A percentile compares a stretch with the other conserved stretches of the same genome.
phyloP scores from a whole-genome alignment of 2,888 invertebrate genomes.

The Apomyelois bistriatella region DNA sequence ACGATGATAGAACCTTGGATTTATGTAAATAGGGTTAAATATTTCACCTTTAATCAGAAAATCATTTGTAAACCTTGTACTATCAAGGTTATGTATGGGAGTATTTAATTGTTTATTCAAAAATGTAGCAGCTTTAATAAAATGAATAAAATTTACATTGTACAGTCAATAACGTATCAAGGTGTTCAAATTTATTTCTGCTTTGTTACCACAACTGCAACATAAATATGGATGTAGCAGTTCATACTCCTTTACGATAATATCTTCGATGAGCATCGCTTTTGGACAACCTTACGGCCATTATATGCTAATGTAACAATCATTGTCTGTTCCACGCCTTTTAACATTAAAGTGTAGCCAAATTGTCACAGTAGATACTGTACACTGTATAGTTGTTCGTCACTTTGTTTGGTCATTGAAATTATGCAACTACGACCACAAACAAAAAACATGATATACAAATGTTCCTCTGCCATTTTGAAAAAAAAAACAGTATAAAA shows the following conservation, averaged over 20 bases:
- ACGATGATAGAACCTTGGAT: not conserved
- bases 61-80: not conserved
- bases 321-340: not conserved
- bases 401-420: not conserved
- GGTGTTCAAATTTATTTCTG: too few species aligned
- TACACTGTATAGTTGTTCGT: not conserved
- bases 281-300: not conserved
- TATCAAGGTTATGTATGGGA: not conserved
- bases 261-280: not conserved
- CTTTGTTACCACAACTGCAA: too few species aligned
- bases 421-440: not conserved
- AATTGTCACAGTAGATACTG: not conserved
- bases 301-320: conserved; percentile 1
- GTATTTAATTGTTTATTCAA: too few species aligned
- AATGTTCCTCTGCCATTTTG: too few species aligned
- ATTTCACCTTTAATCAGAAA: not conserved
- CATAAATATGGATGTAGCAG: too few species aligned
- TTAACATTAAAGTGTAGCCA: not conserved
- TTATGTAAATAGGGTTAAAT: not conserved
- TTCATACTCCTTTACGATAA: not conserved
- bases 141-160: too few species aligned
- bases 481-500: too few species aligned
- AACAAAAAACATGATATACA: not conserved
- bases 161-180: too few species aligned
- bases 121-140: too few species aligned